Evolutionary conservation across 2,113 vertebrate species (phyloP).

Genomic region (Arothron firmamentum): DNA sequence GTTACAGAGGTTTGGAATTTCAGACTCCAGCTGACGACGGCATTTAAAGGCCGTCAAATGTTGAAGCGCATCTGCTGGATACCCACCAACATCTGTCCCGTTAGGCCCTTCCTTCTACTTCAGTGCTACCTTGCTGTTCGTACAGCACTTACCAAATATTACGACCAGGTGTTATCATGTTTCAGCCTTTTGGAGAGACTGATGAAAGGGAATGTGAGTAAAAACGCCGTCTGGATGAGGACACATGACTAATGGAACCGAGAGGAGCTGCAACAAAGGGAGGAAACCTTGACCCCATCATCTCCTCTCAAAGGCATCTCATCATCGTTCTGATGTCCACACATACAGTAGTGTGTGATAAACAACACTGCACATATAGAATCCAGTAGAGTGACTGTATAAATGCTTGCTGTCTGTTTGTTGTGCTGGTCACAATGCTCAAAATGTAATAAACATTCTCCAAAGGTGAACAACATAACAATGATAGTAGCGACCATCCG

Average conservation of each 20-base stretch:
- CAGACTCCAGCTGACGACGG: too few species aligned
- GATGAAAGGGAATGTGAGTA: conserved; percentile 4
- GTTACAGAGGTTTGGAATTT: too few species aligned
- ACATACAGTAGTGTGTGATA: conserved; percentile 8
- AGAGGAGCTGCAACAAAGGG: background rate
- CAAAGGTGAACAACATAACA: conserved; percentile 27
- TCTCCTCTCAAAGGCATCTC: conserved; percentile 9
- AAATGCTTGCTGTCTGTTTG: conserved; percentile 11
- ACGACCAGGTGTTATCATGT: background rate
- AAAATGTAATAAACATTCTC: conserved; percentile 37
- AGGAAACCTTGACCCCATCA: conserved; percentile 2
- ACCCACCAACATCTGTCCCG: background rate
- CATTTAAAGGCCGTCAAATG: too few species aligned
- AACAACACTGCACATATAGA: background rate
- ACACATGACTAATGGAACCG: conserved; percentile 7
- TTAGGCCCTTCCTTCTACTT: too few species aligned
- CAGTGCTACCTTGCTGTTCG: background rate
- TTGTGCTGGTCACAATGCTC: conserved; percentile 23
- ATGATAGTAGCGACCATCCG: conserved; percentile 46
- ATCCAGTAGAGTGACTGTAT: background rate
- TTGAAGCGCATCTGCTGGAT: too few species aligned
- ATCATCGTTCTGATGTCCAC: conserved; percentile 21
- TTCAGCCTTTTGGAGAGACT: background rate
- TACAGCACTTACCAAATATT: too few species aligned
- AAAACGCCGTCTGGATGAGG: conserved; percentile 3